phyloP scores from a whole-genome alignment of 1,140 invertebrate species.

The Gonatopus flavifemur region DNA sequence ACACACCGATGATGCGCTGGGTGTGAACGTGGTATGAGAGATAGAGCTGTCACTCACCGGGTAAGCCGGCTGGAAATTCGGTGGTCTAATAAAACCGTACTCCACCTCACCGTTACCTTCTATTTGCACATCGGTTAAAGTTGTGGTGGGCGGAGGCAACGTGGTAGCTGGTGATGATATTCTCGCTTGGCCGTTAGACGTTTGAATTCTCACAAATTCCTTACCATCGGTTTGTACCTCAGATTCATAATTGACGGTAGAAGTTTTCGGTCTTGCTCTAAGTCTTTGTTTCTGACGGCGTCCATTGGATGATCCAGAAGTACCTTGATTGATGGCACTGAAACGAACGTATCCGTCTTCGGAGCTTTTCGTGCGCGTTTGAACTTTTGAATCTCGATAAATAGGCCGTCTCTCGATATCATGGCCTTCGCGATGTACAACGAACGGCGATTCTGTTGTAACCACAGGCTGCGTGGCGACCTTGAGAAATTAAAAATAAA shows the following conservation, averaged over 20 bases:
- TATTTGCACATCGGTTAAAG: too few species aligned
- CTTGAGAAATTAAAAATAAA: too few species aligned
- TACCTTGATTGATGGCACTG: constrained; percentile 47
- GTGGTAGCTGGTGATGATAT: constrained; percentile 16
- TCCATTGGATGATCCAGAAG: constrained; percentile 4
- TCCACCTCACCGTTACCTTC: too few species aligned
- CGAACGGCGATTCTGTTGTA: too few species aligned
- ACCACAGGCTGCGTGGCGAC: too few species aligned
- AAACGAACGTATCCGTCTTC: constrained; percentile 55
- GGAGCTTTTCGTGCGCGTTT: constrained; percentile 41
- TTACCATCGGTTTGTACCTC: constrained; percentile 47
- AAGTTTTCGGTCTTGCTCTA: constrained; percentile 30
- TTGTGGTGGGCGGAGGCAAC: constrained; percentile 14
- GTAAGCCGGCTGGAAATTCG: constrained; percentile 38
- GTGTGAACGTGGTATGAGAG: constrained; percentile 21
- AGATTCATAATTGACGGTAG: constrained; percentile 30
- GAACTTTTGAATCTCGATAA: constrained; percentile 44
- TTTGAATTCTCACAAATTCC: constrained; percentile 49
- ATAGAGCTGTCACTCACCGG: constrained; percentile 29
- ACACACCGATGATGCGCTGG: constrained; percentile 26
- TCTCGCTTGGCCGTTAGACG: constrained; percentile 17
- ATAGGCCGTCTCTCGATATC: too few species aligned
- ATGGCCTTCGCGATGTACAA: too few species aligned
- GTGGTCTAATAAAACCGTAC: constrained; percentile 48
- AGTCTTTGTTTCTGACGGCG: constrained; percentile 16